phyloP scores from a whole-genome alignment of 2,888 invertebrate genomes.

The Craniophora ligustri region DNA sequence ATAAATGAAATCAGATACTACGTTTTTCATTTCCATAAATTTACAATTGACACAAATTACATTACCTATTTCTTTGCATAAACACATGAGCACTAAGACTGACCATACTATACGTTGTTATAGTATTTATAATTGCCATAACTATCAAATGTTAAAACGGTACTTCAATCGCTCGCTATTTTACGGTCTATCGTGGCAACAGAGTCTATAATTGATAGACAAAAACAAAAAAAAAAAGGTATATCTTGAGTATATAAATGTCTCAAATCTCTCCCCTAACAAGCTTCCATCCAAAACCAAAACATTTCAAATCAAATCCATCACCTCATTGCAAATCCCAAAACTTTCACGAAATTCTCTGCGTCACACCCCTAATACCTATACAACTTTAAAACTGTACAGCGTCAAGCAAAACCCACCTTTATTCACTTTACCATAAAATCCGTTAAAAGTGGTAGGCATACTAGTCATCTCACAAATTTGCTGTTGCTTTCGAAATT shows the following conservation, averaged over 20 bases:
- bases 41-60: too few relatives aligned
- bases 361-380: slow-evolving; percentile 49
- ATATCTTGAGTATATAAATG: slow-evolving; percentile 19
- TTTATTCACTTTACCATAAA: slow-evolving; percentile 50
- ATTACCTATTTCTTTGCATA: too few relatives aligned
- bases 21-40: too few relatives aligned
- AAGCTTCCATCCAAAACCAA: slow-evolving; percentile 67
- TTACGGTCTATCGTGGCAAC: too few relatives aligned
- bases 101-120: too few relatives aligned
- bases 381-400: slow-evolving; percentile 25
- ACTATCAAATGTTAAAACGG: too few relatives aligned
- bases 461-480: slow-evolving; percentile 29
- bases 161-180: too few relatives aligned
- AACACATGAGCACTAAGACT: too few relatives aligned
- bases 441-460: slow-evolving; percentile 21
- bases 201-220: too few relatives aligned
- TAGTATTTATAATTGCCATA: too few relatives aligned
- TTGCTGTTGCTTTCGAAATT: slow-evolving; percentile 14
- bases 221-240: background rate
- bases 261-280: slow-evolving; percentile 50
- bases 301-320: slow-evolving; percentile 78
- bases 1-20: too few relatives aligned
- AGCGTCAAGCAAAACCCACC: slow-evolving; percentile 49
- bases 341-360: slow-evolving; percentile 67
- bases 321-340: slow-evolving; percentile 69